phyloP scores from a whole-genome alignment of 2,888 invertebrate genomes.

The Strigamia transsilvanica region DNA sequence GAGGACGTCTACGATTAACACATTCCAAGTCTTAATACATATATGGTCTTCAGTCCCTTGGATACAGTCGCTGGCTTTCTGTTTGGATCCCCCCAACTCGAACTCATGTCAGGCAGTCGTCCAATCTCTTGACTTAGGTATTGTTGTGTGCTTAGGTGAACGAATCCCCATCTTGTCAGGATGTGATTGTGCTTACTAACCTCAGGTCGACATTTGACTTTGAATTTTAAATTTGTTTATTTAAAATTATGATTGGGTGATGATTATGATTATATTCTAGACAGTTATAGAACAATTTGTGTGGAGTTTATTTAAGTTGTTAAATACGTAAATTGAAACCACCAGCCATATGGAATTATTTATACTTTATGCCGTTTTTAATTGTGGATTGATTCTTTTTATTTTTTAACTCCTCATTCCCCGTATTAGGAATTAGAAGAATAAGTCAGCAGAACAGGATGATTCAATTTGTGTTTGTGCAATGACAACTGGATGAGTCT shows the following conservation, averaged over 20 bases:
- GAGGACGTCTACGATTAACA: conserved; percentile 6
- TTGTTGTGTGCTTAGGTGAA: conserved; percentile 47
- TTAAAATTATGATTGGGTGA: background rate
- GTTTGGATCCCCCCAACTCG: conserved; percentile 43
- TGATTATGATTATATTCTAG: background rate
- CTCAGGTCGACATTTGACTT: conserved; percentile 5
- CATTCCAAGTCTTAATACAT: background rate
- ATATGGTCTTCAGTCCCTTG: conserved; percentile 26
- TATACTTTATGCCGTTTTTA: background rate
- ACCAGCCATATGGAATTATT: conserved; percentile 3
- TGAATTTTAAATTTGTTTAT: background rate
- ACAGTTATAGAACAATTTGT: conserved; percentile 21
- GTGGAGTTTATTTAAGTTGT: background rate
- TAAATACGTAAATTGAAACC: background rate
- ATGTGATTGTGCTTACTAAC: conserved; percentile 46
- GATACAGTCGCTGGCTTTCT: conserved; percentile 40
- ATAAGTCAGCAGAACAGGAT: background rate
- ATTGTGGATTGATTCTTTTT: background rate
- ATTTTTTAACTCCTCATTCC: background rate
- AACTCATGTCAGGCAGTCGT: conserved; percentile 38
- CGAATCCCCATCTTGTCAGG: conserved; percentile 46
- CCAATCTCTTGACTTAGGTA: conserved; percentile 47
- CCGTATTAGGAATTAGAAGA: background rate
- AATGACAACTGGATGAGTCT: conserved; percentile 46
- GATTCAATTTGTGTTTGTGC: conserved; percentile 14